Evolutionary conservation across 2,888 invertebrate genomes (phyloP).

Genomic region (Aphidius colemani): DNA sequence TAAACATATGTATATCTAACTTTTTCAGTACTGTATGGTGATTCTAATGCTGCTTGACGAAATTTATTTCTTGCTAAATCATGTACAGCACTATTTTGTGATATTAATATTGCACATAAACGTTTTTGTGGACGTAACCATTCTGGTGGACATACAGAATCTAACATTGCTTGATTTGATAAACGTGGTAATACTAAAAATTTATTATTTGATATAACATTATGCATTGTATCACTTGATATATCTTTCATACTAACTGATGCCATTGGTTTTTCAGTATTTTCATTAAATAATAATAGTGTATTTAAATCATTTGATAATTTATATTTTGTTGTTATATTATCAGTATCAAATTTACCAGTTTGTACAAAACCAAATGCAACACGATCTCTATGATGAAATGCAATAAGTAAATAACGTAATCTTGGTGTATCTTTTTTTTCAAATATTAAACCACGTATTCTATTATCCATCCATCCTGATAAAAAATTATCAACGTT

Average conservation of each 20-base stretch:
- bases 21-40: constrained; percentile 65
- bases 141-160: constrained; percentile 87
- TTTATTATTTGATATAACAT: constrained; percentile 87
- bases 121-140: constrained; percentile 78
- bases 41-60: constrained; percentile 72
- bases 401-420: constrained; percentile 86
- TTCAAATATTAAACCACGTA: constrained; percentile 87
- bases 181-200: constrained; percentile 85
- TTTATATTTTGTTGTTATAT: constrained; percentile 72
- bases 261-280: constrained; percentile 77
- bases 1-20: constrained; percentile 89
- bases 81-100: constrained; percentile 67
- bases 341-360: constrained; percentile 68
- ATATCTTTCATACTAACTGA: constrained; percentile 89
- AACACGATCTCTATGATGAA: constrained; percentile 81
- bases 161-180: constrained; percentile 86
- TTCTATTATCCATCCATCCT: constrained; percentile 91
- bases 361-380: constrained; percentile 80
- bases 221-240: constrained; percentile 83
- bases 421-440: constrained; percentile 76
- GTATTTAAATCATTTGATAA: constrained; percentile 77
- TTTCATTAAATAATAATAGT: constrained; percentile 89
- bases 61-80: constrained; percentile 71
- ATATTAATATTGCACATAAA: constrained; percentile 80
- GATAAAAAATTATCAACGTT: constrained; percentile 79